phyloP scores from a whole-genome alignment of 2,113 vertebrate genomes.

The Chaetodon auriga region DNA sequence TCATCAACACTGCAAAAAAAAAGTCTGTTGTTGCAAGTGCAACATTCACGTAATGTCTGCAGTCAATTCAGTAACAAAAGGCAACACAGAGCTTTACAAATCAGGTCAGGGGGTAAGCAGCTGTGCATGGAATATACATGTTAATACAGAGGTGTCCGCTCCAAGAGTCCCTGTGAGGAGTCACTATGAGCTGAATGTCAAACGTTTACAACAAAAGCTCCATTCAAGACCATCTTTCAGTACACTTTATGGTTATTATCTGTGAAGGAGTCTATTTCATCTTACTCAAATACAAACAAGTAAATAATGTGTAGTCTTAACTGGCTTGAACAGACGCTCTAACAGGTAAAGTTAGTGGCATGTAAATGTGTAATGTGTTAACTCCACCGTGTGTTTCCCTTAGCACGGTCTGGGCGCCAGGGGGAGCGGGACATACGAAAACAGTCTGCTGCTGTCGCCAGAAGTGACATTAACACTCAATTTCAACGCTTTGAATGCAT shows the following conservation, averaged over 20 bases:
- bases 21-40: neutral
- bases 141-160: neutral
- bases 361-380: neutral
- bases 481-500: neutral
- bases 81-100: neutral
- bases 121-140: neutral
- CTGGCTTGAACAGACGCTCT: too few relatives aligned
- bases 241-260: too few relatives aligned
- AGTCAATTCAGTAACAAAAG: neutral
- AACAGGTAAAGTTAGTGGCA: neutral
- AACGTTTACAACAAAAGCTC: too few relatives aligned
- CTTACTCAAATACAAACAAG: neutral
- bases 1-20: neutral
- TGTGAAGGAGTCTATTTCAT: neutral
- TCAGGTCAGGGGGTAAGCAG: neutral
- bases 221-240: too few relatives aligned
- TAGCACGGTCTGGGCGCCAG: slow-evolving; percentile 21
- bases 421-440: slow-evolving; percentile 51
- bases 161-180: too few relatives aligned
- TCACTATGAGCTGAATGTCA: neutral
- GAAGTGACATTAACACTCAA: neutral
- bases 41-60: neutral
- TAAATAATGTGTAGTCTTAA: neutral
- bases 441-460: neutral
- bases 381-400: neutral